phyloP scores from a whole-genome alignment of 2,888 invertebrate genomes.

The Protodeltote pygarga region DNA sequence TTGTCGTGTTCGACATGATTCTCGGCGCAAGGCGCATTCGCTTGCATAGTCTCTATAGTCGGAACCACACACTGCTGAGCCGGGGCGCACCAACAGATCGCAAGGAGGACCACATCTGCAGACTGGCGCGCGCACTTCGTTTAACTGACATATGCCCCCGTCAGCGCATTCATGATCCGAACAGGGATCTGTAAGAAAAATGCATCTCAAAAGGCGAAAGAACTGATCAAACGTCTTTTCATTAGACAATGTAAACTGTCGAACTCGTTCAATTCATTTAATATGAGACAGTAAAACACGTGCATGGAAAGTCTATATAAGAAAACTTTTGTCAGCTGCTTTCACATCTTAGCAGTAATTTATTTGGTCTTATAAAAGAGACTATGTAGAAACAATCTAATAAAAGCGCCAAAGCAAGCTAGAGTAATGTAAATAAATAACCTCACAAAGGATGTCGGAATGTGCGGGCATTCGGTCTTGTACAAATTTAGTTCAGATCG shows the following conservation, averaged over 20 bases:
- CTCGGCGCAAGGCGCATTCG: constrained; percentile 92
- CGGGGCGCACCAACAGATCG: constrained; percentile 90
- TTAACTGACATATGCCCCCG: constrained; percentile 94
- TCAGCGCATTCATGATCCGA: constrained; percentile 91
- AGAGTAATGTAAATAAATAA: constrained; percentile 78
- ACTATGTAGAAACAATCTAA: constrained; percentile 72
- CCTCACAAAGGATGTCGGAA: constrained; percentile 78
- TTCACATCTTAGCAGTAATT: constrained; percentile 28
- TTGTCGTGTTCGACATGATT: constrained; percentile 92
- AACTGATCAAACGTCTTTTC: neutral
- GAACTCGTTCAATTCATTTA: neutral
- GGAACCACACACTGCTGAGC: constrained; percentile 91
- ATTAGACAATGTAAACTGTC: neutral
- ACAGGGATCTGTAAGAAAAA: constrained; percentile 91
- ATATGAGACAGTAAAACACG: neutral
- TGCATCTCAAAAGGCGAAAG: neutral
- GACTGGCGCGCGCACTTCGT: constrained; percentile 91
- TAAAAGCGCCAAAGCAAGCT: constrained; percentile 75
- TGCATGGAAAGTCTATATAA: constrained; percentile 2
- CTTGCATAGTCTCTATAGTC: constrained; percentile 93
- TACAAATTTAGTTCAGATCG: constrained; percentile 83
- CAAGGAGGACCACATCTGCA: constrained; percentile 94
- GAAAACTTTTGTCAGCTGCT: constrained; percentile 6
- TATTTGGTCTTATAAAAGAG: constrained; percentile 33
- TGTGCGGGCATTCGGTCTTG: constrained; percentile 78